Percentiles rank a stretch among this genome's conserved stretches.
These are phyloP conservation scores for Hypomecis punctinalis DNA, from an alignment of 2,888 invertebrate species.

Conservation along the genomic window DNA sequence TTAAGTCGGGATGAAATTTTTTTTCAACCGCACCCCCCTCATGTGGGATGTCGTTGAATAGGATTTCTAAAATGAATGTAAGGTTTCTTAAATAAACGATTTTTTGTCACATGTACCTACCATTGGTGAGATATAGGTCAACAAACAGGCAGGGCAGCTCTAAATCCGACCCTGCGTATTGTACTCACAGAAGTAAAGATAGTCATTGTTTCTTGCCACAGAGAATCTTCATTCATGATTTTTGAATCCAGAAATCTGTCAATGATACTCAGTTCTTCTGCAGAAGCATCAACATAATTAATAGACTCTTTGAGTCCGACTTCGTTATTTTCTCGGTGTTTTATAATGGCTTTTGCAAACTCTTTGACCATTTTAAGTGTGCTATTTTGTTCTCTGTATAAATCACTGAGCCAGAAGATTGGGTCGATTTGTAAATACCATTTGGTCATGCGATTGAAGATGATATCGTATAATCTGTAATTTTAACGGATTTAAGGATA, in stretches of 20 bases:
- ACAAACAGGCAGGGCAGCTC: no score
- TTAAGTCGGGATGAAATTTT: no score
- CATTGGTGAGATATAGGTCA: no score
- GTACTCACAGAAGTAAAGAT: slow-evolving; percentile 69
- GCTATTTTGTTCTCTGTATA: slow-evolving; percentile 29
- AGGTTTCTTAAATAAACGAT: no score
- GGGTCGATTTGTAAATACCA: slow-evolving; percentile 71
- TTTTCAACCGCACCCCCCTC: no score
- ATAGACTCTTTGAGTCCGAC: neutral
- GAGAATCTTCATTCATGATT: slow-evolving; percentile 54
- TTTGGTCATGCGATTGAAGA: slow-evolving; percentile 68
- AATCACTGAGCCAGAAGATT: slow-evolving; percentile 57
- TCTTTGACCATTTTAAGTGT: slow-evolving; percentile 6
- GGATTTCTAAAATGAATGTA: no score
- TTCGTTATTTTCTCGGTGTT: neutral
- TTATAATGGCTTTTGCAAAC: slow-evolving; percentile 9
- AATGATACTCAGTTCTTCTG: slow-evolving; percentile 5
- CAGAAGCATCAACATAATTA: neutral
- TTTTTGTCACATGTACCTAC: no score
- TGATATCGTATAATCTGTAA: slow-evolving; percentile 60
- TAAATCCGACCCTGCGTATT: no score
- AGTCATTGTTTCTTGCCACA: slow-evolving; percentile 64
- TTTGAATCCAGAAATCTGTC: slow-evolving; percentile 42
- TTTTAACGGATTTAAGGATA: neutral
- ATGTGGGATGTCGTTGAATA: no score